Conservation (phyloP, 1,140 invertebrate species). For the Drosophila kikkawai region DNA sequence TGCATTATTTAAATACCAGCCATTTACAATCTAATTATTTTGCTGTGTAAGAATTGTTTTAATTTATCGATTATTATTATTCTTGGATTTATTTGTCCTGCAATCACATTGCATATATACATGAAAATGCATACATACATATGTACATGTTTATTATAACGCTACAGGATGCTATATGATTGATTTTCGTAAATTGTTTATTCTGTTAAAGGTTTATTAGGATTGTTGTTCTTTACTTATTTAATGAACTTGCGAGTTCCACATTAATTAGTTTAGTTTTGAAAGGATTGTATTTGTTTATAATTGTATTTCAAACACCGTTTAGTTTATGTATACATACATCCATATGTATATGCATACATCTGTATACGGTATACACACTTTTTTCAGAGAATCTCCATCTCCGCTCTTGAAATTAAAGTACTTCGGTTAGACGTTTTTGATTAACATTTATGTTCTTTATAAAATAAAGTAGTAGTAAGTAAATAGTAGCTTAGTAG, state of each 20-base stretch:
- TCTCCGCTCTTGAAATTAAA: conserved; percentile 5
- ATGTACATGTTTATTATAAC: background rate
- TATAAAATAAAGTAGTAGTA: background rate
- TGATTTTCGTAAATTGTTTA: background rate
- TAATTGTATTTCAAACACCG: background rate
- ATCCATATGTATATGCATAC: background rate
- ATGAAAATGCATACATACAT: background rate
- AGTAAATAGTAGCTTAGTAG: background rate
- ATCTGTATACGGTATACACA: conserved; percentile 9
- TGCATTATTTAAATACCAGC: background rate
- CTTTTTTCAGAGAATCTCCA: conserved; percentile 4
- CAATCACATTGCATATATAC: background rate
- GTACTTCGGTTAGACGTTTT: background rate
- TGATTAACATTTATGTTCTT: background rate
- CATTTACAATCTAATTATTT: background rate
- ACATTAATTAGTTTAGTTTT: background rate
- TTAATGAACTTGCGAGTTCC: too few species aligned
- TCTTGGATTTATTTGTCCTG: background rate
- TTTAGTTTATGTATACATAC: conserved; percentile 6
- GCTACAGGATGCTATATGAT: background rate
- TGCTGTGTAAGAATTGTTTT: background rate
- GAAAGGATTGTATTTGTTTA: background rate
- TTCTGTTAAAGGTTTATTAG: background rate
- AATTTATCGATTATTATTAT: background rate
- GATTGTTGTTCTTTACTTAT: too few species aligned